Base-by-base conservation (phyloP, 1,140 invertebrate genomes). In the Zophobas morio region DNA sequence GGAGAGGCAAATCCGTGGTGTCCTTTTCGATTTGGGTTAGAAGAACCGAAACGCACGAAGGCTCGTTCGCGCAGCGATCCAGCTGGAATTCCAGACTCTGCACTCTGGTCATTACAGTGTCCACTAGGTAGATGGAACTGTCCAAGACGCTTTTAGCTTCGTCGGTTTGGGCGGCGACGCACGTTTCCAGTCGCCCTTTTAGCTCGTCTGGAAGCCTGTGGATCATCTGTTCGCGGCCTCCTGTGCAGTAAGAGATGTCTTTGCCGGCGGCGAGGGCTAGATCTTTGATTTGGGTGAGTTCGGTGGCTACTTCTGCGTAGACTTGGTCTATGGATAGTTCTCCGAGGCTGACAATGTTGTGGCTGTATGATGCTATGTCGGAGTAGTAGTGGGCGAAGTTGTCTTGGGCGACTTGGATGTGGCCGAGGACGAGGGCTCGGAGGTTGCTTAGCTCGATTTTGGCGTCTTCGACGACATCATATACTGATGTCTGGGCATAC, bases 361-460 rank as follows among this genome's bases (percentile, higher is more conserved):
- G 6, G 6, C 37, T 40, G n/a, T 66, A 42, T 20, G 39, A 8
- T 8, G 2, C 8, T 42, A 66, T 2, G 6, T 66, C 36, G 35
- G 56, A 36, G 60, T 34, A 66, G 1, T 20, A 66, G 1, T 34
- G 20, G 39, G n/a, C n/a, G 33, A 66, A 60, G 20, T 60, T 35
- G 36, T 66, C 6, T 40, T 42, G 36, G 33, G 37, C 60, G 0
- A 33, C 3, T 20, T 36, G 39, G 20, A 39, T 39, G 35, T 40
- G 5, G 36, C 56, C 56, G 3, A 37, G 6, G 35, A 60, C 56
- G 2, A 60, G 56, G 3, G 56, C 33, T 1, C 36, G 35, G 36
- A 60, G 56, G 56, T 60, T 39, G 35, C 37, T 39, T 36, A 60
- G 5, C 37, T 60, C n/a, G 35, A 36, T 6, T 36, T 60, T 37